These are phyloP conservation scores for Tenebrio molitor DNA, from an alignment of 1,140 invertebrate genomes.

Conservation along the genomic window DNA sequence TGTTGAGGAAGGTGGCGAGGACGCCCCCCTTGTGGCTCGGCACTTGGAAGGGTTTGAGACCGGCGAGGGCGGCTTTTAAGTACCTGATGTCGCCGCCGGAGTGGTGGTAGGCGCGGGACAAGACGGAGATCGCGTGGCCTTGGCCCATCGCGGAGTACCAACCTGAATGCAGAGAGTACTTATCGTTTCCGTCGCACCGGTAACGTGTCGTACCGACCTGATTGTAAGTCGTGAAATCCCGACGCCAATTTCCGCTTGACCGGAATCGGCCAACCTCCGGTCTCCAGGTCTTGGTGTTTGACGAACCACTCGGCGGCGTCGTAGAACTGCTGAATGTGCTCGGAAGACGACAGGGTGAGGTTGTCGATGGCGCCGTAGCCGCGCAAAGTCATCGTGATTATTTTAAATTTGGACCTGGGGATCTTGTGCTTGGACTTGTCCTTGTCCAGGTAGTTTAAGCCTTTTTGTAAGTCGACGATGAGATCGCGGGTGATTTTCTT, in stretches of 20 bases:
- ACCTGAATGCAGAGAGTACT: conserved; percentile 54
- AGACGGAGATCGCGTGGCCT: conserved; percentile 94
- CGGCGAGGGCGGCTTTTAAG: conserved; percentile 84
- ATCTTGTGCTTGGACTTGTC: conserved; percentile 79
- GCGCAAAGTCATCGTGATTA: conserved; percentile 75
- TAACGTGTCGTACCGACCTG: conserved; percentile 46
- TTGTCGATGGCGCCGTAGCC: conserved; percentile 87
- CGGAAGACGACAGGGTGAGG: conserved; percentile 84
- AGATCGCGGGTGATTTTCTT: conserved; percentile 88
- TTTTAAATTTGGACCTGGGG: conserved; percentile 83
- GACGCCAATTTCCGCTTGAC: conserved; percentile 83
- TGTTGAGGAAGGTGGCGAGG: conserved; percentile 80
- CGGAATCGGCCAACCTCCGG: conserved; percentile 92
- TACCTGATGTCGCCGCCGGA: conserved; percentile 83
- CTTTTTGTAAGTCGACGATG: conserved; percentile 93
- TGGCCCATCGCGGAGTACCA: conserved; percentile 98
- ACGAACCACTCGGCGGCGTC: conserved; percentile 96
- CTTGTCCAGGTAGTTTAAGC: conserved; percentile 74
- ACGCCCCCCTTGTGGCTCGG: conserved; percentile 83
- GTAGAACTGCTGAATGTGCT: conserved; percentile 92
- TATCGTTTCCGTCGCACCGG: too few relatives aligned
- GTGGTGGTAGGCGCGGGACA: conserved; percentile 89
- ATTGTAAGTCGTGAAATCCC: conserved; percentile 74
- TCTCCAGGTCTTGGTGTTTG: conserved; percentile 82
- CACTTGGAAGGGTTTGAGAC: conserved; percentile 85